Percentiles rank a stretch among this genome's conserved stretches.
These are phyloP conservation scores for Pseudochaenichthys georgianus DNA, from an alignment of 2,797 vertebrate species.

Conservation along the genomic window DNA sequence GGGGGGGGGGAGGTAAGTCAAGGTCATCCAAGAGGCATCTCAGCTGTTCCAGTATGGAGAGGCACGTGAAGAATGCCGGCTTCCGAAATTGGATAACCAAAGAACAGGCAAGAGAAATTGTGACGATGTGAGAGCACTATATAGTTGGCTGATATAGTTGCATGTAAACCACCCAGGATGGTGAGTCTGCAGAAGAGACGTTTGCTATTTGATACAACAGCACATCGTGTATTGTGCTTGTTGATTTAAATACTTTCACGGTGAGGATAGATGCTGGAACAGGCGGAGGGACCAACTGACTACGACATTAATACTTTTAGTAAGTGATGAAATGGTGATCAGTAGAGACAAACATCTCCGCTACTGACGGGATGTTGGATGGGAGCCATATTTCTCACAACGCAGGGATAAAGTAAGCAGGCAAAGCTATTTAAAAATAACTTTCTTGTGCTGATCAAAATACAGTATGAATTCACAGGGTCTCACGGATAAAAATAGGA, in stretches of 20 bases:
- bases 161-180: no score
- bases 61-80: conserved; percentile 28
- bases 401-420: not conserved
- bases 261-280: not conserved
- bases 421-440: conserved; percentile 22
- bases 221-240: conserved; percentile 11
- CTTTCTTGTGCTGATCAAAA: conserved; percentile 28
- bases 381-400: conserved; percentile 27
- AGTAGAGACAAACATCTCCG: conserved; percentile 23
- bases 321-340: conserved; percentile 35
- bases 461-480: conserved; percentile 37
- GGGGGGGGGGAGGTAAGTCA: conserved; percentile 36
- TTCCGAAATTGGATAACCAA: conserved; percentile 35
- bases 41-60: conserved; percentile 58
- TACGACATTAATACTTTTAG: conserved; percentile 20
- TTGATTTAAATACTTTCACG: conserved; percentile 33
- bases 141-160: not conserved
- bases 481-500: conserved; percentile 42
- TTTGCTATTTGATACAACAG: conserved; percentile 30
- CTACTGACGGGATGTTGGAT: conserved; percentile 13
- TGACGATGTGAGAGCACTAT: conserved; percentile 18
- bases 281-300: not conserved
- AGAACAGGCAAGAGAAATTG: conserved; percentile 2
- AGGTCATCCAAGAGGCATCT: conserved; percentile 32
- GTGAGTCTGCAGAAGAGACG: not conserved